phyloP scores from a whole-genome alignment of 1,140 invertebrate genomes.

The Temnothorax longispinosus region DNA sequence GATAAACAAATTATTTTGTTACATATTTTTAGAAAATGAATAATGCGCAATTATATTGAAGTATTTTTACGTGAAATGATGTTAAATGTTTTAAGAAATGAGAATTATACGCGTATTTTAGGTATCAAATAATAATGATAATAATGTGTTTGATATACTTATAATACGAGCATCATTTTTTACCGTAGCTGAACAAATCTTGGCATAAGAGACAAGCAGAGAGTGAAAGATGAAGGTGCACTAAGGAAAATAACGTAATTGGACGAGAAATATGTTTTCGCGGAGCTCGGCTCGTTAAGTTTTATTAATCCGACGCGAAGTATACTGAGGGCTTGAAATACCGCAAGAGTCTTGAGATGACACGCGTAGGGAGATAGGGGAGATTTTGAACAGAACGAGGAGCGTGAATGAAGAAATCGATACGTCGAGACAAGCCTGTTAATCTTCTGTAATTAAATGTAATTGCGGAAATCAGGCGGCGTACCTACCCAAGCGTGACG shows the following conservation, averaged over 20 bases:
- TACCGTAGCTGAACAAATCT: not conserved
- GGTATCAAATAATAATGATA: not conserved
- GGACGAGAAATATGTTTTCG: constrained; percentile 57
- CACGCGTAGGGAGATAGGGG: not conserved
- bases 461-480: constrained; percentile 59
- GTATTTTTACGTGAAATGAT: not conserved
- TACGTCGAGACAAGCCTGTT: constrained; percentile 26
- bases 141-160: not conserved
- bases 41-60: not conserved
- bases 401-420: not conserved
- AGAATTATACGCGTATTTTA: not conserved
- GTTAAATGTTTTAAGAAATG: not conserved
- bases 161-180: not conserved
- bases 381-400: not conserved
- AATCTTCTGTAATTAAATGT: constrained; percentile 72
- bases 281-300: constrained; percentile 66
- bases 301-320: constrained; percentile 71
- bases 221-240: constrained; percentile 42
- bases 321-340: constrained; percentile 59
- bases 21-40: not conserved
- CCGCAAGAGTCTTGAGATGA: constrained; percentile 36
- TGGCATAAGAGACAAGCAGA: not conserved
- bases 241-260: constrained; percentile 74
- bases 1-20: not conserved
- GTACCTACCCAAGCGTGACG: not conserved